Conservation (phyloP, 92 coral and sea anemone genomes). For the Paramuricea clavata region DNA sequence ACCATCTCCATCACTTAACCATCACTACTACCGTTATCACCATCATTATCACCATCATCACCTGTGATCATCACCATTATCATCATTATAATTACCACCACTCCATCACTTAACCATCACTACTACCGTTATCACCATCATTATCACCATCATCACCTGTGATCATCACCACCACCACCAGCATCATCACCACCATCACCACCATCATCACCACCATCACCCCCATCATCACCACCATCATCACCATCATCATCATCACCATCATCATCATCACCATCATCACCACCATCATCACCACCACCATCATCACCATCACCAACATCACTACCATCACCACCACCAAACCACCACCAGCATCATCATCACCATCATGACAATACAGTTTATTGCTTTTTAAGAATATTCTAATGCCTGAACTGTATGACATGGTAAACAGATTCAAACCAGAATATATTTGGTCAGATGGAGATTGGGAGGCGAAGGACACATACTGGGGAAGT, state of each 20-base stretch:
- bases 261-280: neutral
- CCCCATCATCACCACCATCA: too few species aligned
- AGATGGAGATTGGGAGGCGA: slow-evolving; percentile 80
- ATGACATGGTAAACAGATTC: slow-evolving; percentile 73
- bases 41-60: neutral
- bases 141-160: neutral
- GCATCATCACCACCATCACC: neutral
- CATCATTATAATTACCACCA: neutral
- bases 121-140: neutral
- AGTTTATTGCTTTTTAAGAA: slow-evolving; percentile 34
- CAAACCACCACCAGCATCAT: too few species aligned
- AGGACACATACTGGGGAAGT: slow-evolving; percentile 73
- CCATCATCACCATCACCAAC: neutral
- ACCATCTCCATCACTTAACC: too few species aligned
- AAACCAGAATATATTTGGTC: slow-evolving; percentile 82
- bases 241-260: neutral
- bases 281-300: neutral
- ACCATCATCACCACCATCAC: neutral
- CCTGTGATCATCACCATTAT: neutral
- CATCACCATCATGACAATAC: neutral
- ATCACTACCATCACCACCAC: neutral
- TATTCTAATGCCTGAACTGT: slow-evolving; percentile 65
- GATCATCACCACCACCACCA: neutral
- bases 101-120: neutral
- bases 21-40: too few species aligned